Evolutionary conservation across 1,140 invertebrate species (phyloP).

Genomic region (Drosophila nebulosa): DNA sequence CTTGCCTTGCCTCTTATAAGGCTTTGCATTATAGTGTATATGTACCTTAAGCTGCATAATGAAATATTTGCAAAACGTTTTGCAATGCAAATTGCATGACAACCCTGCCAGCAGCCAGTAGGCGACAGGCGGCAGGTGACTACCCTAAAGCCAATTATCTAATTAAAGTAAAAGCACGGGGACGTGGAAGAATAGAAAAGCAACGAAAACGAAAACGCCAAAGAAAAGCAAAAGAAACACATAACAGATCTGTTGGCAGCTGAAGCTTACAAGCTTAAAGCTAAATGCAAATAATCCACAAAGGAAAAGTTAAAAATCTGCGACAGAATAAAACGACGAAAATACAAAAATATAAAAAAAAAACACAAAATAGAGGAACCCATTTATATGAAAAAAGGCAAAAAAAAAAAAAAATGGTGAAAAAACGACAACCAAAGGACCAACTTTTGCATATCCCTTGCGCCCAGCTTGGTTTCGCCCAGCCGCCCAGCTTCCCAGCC

Average conservation of each 20-base stretch:
- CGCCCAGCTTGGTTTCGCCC: background rate
- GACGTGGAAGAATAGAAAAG: no score
- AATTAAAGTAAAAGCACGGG: constrained; percentile 53
- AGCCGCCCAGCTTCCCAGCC: no score
- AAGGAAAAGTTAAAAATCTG: constrained; percentile 35
- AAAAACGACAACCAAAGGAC: constrained; percentile 37
- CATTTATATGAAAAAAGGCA: constrained; percentile 7
- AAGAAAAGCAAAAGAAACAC: constrained; percentile 24
- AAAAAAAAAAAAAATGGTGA: background rate
- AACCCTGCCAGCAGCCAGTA: constrained; percentile 25
- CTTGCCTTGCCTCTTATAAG: background rate
- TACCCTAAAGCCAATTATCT: constrained; percentile 56
- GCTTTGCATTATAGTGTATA: constrained; percentile 22
- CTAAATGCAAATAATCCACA: constrained; percentile 58
- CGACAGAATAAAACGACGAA: constrained; percentile 1
- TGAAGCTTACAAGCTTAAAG: constrained; percentile 55
- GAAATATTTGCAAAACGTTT: constrained; percentile 75
- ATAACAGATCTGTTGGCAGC: constrained; percentile 37
- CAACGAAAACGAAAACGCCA: no score
- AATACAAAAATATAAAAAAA: background rate
- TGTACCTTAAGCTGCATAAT: constrained; percentile 57
- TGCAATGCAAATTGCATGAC: constrained; percentile 60
- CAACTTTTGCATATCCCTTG: constrained; percentile 42
- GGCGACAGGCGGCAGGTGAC: constrained; percentile 3
- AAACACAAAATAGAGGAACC: background rate